Evolutionary conservation across 2,113 vertebrate genomes (phyloP).

Genomic region (Rafetus swinhoei): DNA sequence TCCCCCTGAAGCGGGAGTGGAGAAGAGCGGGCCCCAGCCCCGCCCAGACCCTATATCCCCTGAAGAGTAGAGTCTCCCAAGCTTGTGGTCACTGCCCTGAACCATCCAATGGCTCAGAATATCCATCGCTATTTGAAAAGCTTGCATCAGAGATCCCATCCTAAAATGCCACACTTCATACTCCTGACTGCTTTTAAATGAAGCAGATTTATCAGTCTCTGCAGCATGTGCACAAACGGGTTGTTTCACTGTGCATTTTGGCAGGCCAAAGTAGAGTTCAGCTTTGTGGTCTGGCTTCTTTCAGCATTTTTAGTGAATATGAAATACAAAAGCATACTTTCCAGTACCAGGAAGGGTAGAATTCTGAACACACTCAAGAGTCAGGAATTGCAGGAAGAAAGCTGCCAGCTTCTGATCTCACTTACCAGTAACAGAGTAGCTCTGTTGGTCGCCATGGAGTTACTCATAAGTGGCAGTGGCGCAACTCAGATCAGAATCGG

Average conservation of each 20-base stretch:
- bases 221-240: neutral
- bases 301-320: neutral
- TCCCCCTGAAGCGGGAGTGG: no score
- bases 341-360: neutral
- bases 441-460: neutral
- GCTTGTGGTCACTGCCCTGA: no score
- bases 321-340: neutral
- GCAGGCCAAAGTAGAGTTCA: neutral
- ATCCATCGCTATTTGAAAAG: neutral
- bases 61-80: no score
- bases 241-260: constrained; percentile 16
- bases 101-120: no score
- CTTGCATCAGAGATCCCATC: neutral
- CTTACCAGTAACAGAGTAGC: neutral
- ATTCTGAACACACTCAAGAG: constrained; percentile 11
- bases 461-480: no score
- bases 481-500: no score
- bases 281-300: constrained; percentile 36
- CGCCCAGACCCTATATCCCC: no score
- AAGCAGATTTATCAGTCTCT: neutral
- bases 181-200: neutral
- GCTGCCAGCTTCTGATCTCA: neutral
- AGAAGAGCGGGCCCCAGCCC: no score
- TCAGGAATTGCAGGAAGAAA: constrained; percentile 19
- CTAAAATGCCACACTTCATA: neutral